These are phyloP conservation scores for Datnioides undecimradiatus DNA, from an alignment of 2,113 vertebrate species.

Conservation along the genomic window DNA sequence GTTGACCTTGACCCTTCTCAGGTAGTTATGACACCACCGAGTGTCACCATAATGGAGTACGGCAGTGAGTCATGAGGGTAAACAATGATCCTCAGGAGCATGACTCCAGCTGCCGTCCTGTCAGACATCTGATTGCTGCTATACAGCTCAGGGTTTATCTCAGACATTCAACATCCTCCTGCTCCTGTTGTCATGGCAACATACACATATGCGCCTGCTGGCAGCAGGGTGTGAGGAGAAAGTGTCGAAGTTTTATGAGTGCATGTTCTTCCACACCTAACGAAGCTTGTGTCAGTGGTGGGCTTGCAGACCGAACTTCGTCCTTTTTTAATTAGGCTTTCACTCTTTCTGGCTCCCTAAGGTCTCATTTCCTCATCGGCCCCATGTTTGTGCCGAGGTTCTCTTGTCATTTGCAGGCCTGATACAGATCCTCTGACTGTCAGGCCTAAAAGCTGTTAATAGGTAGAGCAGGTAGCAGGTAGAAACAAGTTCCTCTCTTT, in stretches of 20 bases:
- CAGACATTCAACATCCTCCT: neutral
- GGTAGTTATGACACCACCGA: neutral
- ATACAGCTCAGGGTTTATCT: neutral
- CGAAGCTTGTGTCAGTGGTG: neutral
- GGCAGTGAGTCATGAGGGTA: neutral
- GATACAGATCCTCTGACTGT: too few species aligned
- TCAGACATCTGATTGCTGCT: neutral
- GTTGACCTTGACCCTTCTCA: neutral
- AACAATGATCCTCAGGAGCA: neutral
- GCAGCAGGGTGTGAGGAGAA: too few species aligned
- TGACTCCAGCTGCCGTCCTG: neutral
- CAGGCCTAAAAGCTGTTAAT: too few species aligned
- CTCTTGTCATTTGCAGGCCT: too few species aligned
- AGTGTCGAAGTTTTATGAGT: neutral
- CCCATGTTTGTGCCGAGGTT: too few species aligned
- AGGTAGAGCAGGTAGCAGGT: too few species aligned
- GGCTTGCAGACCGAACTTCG: neutral
- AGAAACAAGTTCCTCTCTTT: too few species aligned
- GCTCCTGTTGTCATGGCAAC: constrained; percentile 11
- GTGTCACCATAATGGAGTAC: constrained; percentile 14
- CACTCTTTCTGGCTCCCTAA: too few species aligned
- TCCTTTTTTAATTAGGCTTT: too few species aligned
- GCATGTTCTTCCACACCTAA: neutral
- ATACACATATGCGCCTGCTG: neutral
- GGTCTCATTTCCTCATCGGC: too few species aligned